These are phyloP conservation scores for Marronus borbonicus DNA, from an alignment of 2,888 invertebrate species.

Conservation along the genomic window DNA sequence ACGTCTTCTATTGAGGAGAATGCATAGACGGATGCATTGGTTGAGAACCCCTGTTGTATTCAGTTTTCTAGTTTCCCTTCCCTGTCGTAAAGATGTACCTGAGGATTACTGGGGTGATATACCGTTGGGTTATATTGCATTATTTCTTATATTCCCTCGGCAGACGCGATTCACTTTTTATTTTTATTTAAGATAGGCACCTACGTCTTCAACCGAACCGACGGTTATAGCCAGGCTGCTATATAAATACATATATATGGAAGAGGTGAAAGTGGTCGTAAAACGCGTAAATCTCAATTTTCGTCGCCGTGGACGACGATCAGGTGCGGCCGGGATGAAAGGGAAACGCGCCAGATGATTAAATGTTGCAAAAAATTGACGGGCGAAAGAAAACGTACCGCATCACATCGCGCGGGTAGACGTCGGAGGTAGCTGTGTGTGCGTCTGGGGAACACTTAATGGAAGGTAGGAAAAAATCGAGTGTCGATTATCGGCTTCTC, in stretches of 20 bases:
- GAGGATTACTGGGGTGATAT: constrained; percentile 41
- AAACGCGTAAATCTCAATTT: constrained; percentile 45
- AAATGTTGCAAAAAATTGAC: constrained; percentile 39
- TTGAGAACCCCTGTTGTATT: constrained; percentile 25
- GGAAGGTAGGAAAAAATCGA: constrained; percentile 26
- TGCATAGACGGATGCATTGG: background rate
- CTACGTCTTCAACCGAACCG: constrained; percentile 20
- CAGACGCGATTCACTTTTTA: constrained; percentile 44
- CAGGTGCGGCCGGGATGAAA: constrained; percentile 40
- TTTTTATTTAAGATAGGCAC: constrained; percentile 44
- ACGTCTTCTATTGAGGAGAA: background rate
- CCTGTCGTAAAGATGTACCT: constrained; percentile 38
- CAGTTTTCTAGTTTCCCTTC: constrained; percentile 7
- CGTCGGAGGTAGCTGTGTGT: background rate
- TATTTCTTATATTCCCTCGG: constrained; percentile 42
- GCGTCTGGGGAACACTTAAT: constrained; percentile 29
- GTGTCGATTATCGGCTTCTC: constrained; percentile 32
- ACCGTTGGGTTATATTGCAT: constrained; percentile 43
- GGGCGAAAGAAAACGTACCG: constrained; percentile 5
- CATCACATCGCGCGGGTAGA: too few species aligned
- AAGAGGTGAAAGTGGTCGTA: constrained; percentile 41
- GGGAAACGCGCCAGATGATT: constrained; percentile 40
- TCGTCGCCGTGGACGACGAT: constrained; percentile 36
- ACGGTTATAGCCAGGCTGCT: constrained; percentile 12
- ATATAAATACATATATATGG: constrained; percentile 21